A percentile compares a stretch with the other conserved stretches of the same genome.
Conservation (phyloP, 92 coral and sea anemone species). For the Actinernus sp. region DNA sequence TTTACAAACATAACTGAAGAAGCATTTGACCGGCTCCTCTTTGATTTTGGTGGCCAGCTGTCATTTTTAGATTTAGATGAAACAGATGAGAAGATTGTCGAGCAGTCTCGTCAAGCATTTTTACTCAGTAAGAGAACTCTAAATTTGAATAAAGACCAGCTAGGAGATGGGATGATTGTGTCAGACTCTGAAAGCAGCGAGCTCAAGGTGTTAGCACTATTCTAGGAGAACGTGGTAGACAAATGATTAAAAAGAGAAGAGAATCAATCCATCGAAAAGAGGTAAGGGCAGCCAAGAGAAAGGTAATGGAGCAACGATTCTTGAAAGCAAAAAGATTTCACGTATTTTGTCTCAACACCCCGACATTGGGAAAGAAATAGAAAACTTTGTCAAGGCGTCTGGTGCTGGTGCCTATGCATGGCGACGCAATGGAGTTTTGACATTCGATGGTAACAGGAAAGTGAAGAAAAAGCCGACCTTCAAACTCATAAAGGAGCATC, state of each 20-base stretch:
- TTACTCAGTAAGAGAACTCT: too few relatives aligned
- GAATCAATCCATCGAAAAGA: conserved; percentile 13
- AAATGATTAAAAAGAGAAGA: not conserved
- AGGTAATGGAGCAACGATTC: conserved; percentile 17
- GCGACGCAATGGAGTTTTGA: conserved; percentile 55
- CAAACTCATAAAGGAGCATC: conserved; percentile 57
- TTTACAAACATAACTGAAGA: conserved; percentile 42
- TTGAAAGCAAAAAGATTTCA: conserved; percentile 34
- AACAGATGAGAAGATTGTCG: conserved; percentile 34
- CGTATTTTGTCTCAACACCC: conserved; percentile 18
- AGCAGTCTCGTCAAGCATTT: conserved; percentile 70
- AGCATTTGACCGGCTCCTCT: conserved; percentile 30
- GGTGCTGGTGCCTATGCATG: conserved; percentile 70
- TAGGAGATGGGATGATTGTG: conserved; percentile 6
- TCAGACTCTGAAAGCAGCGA: conserved; percentile 9
- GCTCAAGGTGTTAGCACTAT: conserved; percentile 5
- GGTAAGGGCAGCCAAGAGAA: conserved; percentile 25
- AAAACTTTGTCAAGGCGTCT: conserved; percentile 34
- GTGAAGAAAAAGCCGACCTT: conserved; percentile 65
- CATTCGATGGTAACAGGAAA: too few relatives aligned
- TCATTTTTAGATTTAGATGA: conserved; percentile 35
- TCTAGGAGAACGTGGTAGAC: conserved; percentile 25
- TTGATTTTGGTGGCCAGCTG: conserved; percentile 59
- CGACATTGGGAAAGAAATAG: conserved; percentile 44
- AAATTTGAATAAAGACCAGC: too few relatives aligned